These are phyloP conservation scores for Abrostola triplasia DNA, from an alignment of 2,888 invertebrate genomes.

Conservation along the genomic window DNA sequence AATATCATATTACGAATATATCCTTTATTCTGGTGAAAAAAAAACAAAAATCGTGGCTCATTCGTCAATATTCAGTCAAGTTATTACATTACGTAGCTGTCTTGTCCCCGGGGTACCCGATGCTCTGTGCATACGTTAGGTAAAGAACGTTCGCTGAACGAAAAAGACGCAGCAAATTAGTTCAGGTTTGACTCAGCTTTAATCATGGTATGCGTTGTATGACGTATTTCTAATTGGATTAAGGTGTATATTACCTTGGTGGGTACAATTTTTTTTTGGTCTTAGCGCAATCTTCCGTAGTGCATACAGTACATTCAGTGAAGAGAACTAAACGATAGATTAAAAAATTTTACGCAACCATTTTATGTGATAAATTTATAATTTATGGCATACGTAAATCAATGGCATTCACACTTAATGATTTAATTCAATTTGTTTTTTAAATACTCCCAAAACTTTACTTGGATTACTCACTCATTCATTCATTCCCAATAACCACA, in stretches of 20 bases:
- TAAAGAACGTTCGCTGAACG: slow-evolving; percentile 24
- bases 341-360: no score
- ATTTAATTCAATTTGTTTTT: no score
- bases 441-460: no score
- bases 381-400: no score
- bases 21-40: slow-evolving; percentile 33
- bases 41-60: slow-evolving; percentile 50
- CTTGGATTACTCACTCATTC: no score
- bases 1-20: slow-evolving; percentile 48
- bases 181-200: not conserved
- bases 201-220: not conserved
- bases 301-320: no score
- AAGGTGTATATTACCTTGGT: not conserved
- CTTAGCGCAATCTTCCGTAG: no score
- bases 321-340: no score
- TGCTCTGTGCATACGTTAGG: slow-evolving; percentile 50
- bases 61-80: slow-evolving; percentile 61
- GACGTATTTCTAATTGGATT: not conserved
- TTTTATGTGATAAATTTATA: no score
- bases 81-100: slow-evolving; percentile 60
- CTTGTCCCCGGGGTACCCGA: slow-evolving; percentile 36
- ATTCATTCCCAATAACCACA: slow-evolving; percentile 8
- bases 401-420: no score
- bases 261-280: no score
- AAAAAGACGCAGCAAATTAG: slow-evolving; percentile 17